phyloP scores from a whole-genome alignment of 2,888 invertebrate genomes.

The Drosophila tripunctata region DNA sequence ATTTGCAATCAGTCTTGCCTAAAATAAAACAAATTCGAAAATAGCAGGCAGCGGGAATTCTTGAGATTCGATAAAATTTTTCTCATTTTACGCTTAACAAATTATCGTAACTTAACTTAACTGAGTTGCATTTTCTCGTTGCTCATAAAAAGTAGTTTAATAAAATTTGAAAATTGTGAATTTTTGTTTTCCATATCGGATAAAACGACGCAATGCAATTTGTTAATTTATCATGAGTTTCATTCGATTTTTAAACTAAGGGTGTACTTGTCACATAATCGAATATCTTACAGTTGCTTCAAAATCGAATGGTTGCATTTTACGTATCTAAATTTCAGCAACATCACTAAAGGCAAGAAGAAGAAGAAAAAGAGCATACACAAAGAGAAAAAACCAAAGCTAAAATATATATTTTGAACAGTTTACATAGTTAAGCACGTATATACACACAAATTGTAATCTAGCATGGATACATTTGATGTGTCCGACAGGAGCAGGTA shows the following conservation, averaged over 20 bases:
- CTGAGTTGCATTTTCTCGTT: too few relatives aligned
- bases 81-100: too few relatives aligned
- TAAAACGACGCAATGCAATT: too few relatives aligned
- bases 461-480: conserved; percentile 82
- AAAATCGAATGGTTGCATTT: neutral
- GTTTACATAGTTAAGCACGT: neutral
- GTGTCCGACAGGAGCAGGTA: conserved; percentile 82
- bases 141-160: too few relatives aligned
- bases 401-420: conserved; percentile 3
- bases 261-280: too few relatives aligned
- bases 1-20: too few relatives aligned
- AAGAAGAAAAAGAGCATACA: conserved; percentile 30
- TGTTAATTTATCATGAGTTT: neutral
- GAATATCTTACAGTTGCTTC: neutral
- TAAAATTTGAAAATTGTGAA: too few relatives aligned
- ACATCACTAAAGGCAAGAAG: conserved; percentile 14
- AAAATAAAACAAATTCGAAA: too few relatives aligned
- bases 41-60: too few relatives aligned
- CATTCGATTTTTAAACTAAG: neutral
- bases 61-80: too few relatives aligned
- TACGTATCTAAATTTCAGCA: neutral
- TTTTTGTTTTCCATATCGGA: too few relatives aligned
- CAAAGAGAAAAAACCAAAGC: conserved; percentile 31
- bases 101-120: too few relatives aligned
- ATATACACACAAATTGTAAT: conserved; percentile 7